A percentile compares a stretch with the other conserved stretches of the same genome.
phyloP scores from a whole-genome alignment of 2,797 vertebrate genomes.

The Etheostoma perlongum region DNA sequence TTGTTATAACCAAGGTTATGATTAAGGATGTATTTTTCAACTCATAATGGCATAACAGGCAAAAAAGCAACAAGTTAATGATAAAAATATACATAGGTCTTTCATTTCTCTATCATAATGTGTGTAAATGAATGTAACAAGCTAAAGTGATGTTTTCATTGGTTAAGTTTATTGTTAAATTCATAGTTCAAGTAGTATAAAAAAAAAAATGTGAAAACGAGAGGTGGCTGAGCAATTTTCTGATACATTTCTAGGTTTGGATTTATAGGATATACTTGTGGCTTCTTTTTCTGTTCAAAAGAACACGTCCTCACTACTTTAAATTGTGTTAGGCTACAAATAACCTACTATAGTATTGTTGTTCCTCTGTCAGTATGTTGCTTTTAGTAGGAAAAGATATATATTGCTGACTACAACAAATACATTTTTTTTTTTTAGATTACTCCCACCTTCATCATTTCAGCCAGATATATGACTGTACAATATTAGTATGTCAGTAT shows the following conservation, averaged over 20 bases:
- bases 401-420: too few relatives aligned
- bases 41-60: background rate
- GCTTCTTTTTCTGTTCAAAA: background rate
- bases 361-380: background rate
- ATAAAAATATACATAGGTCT: background rate
- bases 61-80: background rate
- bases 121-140: background rate
- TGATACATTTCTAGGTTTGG: background rate
- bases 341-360: background rate
- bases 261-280: background rate
- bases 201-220: background rate
- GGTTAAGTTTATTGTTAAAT: too few relatives aligned
- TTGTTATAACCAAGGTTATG: background rate
- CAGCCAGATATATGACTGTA: background rate
- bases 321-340: background rate
- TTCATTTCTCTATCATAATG: background rate
- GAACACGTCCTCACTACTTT: background rate
- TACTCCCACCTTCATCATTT: background rate
- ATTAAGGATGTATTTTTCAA: background rate
- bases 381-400: too few relatives aligned
- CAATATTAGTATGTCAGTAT: constrained; percentile 18
- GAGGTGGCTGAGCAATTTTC: background rate
- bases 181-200: background rate
- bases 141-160: too few relatives aligned
- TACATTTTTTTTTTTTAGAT: background rate